Conservation (phyloP, 2,113 vertebrate species). For the Toxotes chatareus region DNA sequence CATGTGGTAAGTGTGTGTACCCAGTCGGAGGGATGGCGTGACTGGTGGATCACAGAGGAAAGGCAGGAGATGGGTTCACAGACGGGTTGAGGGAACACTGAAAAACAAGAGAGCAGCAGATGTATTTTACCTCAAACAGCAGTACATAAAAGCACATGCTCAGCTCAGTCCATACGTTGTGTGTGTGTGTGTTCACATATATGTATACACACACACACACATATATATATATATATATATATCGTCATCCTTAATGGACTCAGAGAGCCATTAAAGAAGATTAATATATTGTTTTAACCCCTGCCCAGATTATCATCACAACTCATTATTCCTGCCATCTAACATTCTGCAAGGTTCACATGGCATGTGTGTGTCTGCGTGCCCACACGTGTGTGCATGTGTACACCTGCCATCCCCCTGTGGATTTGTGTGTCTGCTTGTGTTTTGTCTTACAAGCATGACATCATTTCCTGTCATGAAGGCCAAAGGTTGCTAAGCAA, state of each 20-base stretch:
- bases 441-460: conserved; percentile 54
- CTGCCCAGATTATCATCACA: conserved; percentile 68
- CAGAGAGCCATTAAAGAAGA: conserved; percentile 72
- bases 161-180: conserved; percentile 43
- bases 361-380: conserved; percentile 8
- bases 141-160: conserved; percentile 29
- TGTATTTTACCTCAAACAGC: conserved; percentile 44
- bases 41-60: conserved; percentile 47
- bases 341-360: conserved; percentile 24
- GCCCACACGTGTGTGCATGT: conserved; percentile 8
- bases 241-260: conserved; percentile 71
- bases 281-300: conserved; percentile 74
- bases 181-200: background rate
- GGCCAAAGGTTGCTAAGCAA: conserved; percentile 87
- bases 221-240: no score
- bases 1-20: background rate
- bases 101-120: conserved; percentile 47
- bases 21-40: conserved; percentile 22
- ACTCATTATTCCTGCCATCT: conserved; percentile 56
- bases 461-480: conserved; percentile 79
- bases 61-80: conserved; percentile 51
- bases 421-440: conserved; percentile 40
- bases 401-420: conserved; percentile 38
- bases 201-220: background rate
- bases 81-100: conserved; percentile 28